phyloP scores from a whole-genome alignment of 2,797 vertebrate genomes.

The Urosaurus nigricauda region DNA sequence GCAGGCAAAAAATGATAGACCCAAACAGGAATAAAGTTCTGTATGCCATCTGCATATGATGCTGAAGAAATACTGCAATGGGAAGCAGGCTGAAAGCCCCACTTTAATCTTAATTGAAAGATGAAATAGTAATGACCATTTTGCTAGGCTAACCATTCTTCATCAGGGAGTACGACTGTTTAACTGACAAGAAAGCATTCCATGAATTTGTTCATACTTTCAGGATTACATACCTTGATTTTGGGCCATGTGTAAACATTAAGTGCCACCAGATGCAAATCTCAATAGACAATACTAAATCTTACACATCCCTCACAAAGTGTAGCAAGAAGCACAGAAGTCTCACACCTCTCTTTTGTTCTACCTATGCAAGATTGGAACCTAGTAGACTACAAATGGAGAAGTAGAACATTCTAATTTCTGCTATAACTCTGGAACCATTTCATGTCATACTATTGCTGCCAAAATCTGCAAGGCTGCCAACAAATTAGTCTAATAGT shows the following conservation, averaged over 20 bases:
- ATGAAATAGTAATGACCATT: constrained; percentile 12
- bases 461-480: constrained; percentile 43
- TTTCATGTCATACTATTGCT: not conserved
- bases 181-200: constrained; percentile 9
- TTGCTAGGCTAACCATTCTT: constrained; percentile 61
- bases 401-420: constrained; percentile 20
- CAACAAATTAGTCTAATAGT: constrained; percentile 9
- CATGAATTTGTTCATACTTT: not conserved
- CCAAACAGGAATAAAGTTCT: not conserved
- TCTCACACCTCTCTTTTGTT: fast-evolving
- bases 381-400: not conserved
- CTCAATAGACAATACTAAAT: fast-evolving
- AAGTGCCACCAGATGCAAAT: constrained; percentile 20
- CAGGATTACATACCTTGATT: not conserved
- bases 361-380: constrained; percentile 43
- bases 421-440: constrained; percentile 7
- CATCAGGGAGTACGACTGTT: constrained; percentile 53
- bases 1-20: not conserved
- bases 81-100: not conserved
- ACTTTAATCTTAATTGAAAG: constrained; percentile 4
- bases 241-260: constrained; percentile 27
- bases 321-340: not conserved
- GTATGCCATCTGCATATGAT: not conserved
- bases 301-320: constrained; percentile 30
- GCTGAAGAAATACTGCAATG: not conserved